phyloP scores from a whole-genome alignment of 2,797 vertebrate species.

The Pristis pectinata region DNA sequence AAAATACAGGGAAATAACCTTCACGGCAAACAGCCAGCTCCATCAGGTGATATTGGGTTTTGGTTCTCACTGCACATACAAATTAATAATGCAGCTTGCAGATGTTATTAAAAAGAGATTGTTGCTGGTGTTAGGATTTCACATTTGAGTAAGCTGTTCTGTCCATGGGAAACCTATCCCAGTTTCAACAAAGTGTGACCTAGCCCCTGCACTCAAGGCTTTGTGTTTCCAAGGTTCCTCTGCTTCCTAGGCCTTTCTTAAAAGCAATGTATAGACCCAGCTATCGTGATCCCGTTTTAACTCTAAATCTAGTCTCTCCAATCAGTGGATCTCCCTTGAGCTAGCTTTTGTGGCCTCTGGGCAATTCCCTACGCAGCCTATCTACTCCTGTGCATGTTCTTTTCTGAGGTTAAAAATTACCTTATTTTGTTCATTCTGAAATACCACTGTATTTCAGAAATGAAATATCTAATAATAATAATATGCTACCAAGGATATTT shows the following conservation, averaged over 20 bases:
- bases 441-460: background rate
- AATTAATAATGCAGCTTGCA: background rate
- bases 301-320: background rate
- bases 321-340: background rate
- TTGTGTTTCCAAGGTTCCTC: background rate
- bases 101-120: background rate
- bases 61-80: background rate
- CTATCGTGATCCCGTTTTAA: background rate
- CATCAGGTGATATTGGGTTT: background rate
- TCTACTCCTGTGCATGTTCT: too few relatives aligned
- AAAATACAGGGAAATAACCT: conserved; percentile 1
- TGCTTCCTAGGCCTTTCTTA: background rate
- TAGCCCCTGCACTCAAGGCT: background rate
- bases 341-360: background rate
- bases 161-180: background rate
- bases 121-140: background rate
- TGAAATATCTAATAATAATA: background rate
- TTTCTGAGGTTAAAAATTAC: background rate
- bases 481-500: background rate
- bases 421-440: background rate
- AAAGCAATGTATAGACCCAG: background rate
- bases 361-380: background rate
- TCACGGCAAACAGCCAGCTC: background rate
- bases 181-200: background rate
- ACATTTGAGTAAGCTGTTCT: background rate